Evolutionary conservation across 2,113 vertebrate genomes (phyloP).

Genomic region (Paracanthobrama guichenoti): DNA sequence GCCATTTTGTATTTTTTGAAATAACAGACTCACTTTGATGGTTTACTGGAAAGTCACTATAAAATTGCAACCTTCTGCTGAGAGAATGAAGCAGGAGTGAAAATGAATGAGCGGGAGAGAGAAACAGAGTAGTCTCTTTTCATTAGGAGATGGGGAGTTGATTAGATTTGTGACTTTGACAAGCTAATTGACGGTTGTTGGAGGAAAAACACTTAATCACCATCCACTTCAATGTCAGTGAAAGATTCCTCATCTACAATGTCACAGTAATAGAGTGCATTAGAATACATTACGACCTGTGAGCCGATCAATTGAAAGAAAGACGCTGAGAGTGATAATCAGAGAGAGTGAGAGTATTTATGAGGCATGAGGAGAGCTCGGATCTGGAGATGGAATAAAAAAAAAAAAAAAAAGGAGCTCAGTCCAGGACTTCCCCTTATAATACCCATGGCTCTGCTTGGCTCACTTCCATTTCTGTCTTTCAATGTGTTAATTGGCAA

Average conservation of each 20-base stretch:
- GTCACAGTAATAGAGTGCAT: slow-evolving; percentile 74
- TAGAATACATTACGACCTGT: slow-evolving; percentile 69
- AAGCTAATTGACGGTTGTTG: slow-evolving; percentile 76
- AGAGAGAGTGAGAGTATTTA: slow-evolving; percentile 17
- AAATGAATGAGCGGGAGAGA: slow-evolving; percentile 40
- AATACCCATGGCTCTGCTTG: neutral
- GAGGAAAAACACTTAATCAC: slow-evolving; percentile 75
- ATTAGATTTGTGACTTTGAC: slow-evolving; percentile 80
- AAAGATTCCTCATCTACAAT: slow-evolving; percentile 67
- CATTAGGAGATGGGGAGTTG: slow-evolving; percentile 68
- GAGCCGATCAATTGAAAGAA: slow-evolving; percentile 31
- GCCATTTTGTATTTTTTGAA: too few relatives aligned
- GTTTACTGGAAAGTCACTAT: slow-evolving; percentile 40
- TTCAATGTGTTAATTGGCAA: neutral
- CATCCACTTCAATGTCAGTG: slow-evolving; percentile 59
- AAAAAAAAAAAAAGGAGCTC: slow-evolving; percentile 49
- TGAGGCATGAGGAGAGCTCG: neutral
- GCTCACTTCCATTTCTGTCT: slow-evolving; percentile 33
- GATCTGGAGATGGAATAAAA: slow-evolving; percentile 49
- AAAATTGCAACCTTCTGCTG: slow-evolving; percentile 49
- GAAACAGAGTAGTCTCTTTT: slow-evolving; percentile 55
- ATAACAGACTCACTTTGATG: slow-evolving; percentile 57
- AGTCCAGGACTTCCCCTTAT: neutral
- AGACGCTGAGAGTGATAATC: neutral
- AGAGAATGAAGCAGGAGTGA: slow-evolving; percentile 49